Base-by-base conservation (phyloP, 2,113 vertebrate genomes). In the Scatophagus argus region DNA sequence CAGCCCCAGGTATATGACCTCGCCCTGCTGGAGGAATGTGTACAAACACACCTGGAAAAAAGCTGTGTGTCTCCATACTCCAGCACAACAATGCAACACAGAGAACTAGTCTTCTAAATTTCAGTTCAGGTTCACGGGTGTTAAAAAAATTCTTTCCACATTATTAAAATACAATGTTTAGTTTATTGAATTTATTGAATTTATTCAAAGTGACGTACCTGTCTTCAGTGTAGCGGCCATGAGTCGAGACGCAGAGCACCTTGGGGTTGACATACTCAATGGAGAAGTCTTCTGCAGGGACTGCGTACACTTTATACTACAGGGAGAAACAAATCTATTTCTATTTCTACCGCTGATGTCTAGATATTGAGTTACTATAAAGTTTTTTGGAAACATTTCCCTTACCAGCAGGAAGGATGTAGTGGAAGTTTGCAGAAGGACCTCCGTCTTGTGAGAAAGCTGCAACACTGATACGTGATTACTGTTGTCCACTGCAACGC, bases 321-420 rank as follows among this genome's bases (percentile, higher is more conserved):
- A 79, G 84, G 61, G 34, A 69, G n/a, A 85, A 39, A 80, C 3
- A 25, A 1, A 9, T 21, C 17, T 31, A 6, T 43, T 60, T 32
- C 2, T 70, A 36, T 76, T 2, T 16, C 0, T 2, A 17, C 39
- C 39, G 61, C 34, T 61, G 6, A 1, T 19, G 13, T 59, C 13
- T 8, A 21, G 21, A 62, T 25, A 17, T 12, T 43, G 6, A 69
- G 19, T 13, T n/a, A 2, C 47, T 2, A 62, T 17, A 9, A 19
- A 38, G 32, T 0, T 49, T 61, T 12, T 14, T 14, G 1, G 25
- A 62, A 62, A 58, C 21, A 7, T 54, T 39, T 51, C 6, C 34
- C 94, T 94, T 90, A 99, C 98, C 95, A 98, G 91, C 29, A 99
- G 88, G 79, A 99, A 95, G 4, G 81, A 92, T 69, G 94, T 74